These are phyloP conservation scores for Rhagologus leucostigma DNA, from an alignment of 2,113 vertebrate genomes.

Conservation along the genomic window DNA sequence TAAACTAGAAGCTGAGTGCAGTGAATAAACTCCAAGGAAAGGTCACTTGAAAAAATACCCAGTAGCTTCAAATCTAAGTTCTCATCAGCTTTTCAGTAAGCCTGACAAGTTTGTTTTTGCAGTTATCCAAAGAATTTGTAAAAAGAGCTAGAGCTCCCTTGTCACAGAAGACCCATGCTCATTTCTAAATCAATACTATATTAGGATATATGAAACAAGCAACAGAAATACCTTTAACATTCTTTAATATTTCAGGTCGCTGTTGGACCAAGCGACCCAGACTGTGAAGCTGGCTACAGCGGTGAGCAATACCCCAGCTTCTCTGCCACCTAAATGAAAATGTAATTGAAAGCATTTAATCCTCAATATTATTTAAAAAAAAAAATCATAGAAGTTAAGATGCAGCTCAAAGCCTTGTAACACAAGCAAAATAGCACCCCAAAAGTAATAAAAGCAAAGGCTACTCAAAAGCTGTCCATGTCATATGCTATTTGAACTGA, in stretches of 20 bases:
- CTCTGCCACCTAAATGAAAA: constrained; percentile 89
- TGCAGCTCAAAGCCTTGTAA: background rate
- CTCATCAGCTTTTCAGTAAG: background rate
- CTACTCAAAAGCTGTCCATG: background rate
- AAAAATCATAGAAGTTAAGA: background rate
- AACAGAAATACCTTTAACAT: constrained; percentile 81
- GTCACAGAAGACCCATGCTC: background rate
- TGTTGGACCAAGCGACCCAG: constrained; percentile 87
- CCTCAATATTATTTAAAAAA: background rate
- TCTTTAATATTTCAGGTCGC: constrained; percentile 79
- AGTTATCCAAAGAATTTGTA: background rate
- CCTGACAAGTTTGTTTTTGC: background rate
- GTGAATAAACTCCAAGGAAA: background rate
- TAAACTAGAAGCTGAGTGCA: background rate
- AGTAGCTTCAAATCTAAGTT: background rate
- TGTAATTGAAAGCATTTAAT: background rate
- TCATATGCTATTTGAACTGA: background rate
- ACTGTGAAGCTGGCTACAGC: constrained; percentile 90
- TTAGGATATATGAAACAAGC: background rate
- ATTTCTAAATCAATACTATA: background rate
- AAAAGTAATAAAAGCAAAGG: background rate
- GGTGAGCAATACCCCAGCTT: constrained; percentile 91
- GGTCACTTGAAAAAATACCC: background rate
- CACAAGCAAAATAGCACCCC: background rate
- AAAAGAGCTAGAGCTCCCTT: background rate